phyloP scores from a whole-genome alignment of 2,113 vertebrate genomes.

The Chrysochloris asiatica region DNA sequence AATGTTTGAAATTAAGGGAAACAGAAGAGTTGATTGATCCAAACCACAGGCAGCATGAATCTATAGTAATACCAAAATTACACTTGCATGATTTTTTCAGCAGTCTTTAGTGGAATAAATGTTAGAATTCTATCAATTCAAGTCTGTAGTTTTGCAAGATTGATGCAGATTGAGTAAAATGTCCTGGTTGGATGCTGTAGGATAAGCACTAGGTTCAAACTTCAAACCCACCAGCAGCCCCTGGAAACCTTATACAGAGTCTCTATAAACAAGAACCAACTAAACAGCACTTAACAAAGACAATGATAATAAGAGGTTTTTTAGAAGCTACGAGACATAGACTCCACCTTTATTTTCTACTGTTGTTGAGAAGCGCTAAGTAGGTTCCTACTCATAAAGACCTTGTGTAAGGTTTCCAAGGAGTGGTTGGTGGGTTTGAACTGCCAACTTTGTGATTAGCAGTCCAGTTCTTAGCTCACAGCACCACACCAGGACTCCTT shows the following conservation, averaged over 20 bases:
- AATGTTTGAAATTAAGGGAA: no score
- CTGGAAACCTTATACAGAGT: no score
- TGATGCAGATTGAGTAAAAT: not conserved
- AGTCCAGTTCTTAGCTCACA: no score
- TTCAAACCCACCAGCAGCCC: no score
- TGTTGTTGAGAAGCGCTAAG: no score
- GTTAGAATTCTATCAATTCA: not conserved
- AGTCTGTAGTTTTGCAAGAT: not conserved
- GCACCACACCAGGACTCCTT: not conserved
- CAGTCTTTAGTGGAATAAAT: not conserved
- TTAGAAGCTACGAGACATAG: not conserved
- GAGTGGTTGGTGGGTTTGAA: no score
- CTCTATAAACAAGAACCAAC: no score
- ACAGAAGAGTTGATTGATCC: constrained; percentile 24
- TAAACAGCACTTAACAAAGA: no score
- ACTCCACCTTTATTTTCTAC: not conserved
- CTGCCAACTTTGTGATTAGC: no score
- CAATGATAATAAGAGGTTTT: not conserved
- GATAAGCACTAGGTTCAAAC: not conserved
- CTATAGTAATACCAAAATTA: not conserved
- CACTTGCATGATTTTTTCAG: constrained; percentile 25
- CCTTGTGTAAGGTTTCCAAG: no score
- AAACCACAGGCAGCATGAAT: not conserved
- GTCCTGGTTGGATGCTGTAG: no score
- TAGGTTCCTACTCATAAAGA: no score